Evolutionary conservation across 2,113 vertebrate species (phyloP).

Genomic region (Clarias batrachus): DNA sequence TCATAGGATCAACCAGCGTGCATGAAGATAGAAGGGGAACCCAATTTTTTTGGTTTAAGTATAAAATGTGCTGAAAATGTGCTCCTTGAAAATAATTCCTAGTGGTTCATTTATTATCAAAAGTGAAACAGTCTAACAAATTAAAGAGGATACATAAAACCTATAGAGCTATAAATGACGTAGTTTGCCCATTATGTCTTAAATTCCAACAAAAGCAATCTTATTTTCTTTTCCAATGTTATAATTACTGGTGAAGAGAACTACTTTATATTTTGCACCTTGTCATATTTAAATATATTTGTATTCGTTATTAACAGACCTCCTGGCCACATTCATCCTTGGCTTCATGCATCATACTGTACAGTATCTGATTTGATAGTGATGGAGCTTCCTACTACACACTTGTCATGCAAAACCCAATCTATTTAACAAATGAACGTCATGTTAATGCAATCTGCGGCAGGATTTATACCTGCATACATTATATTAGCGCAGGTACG

Average conservation of each 20-base stretch:
- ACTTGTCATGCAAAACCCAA: slow-evolving; percentile 28
- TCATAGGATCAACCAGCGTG: neutral
- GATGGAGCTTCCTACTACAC: slow-evolving; percentile 27
- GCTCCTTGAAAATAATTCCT: neutral
- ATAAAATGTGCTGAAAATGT: neutral
- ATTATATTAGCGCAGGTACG: slow-evolving; percentile 1
- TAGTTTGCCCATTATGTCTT: neutral
- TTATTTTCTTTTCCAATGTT: neutral
- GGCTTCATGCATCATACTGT: neutral
- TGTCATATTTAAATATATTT: neutral
- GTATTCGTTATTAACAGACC: neutral
- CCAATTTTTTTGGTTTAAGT: too few relatives aligned
- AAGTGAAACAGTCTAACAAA: neutral
- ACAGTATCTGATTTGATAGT: slow-evolving; percentile 25
- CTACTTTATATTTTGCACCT: neutral
- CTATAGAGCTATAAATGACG: neutral
- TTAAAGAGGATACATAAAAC: neutral
- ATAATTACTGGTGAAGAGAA: neutral
- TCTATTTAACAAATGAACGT: slow-evolving; percentile 45
- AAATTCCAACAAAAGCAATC: neutral
- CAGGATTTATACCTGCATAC: slow-evolving; percentile 31
- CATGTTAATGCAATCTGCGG: slow-evolving; percentile 41
- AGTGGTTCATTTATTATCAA: neutral
- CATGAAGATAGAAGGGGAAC: neutral
- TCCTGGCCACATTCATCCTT: neutral